Conservation (phyloP, 2,888 invertebrate genomes). For the Dynastes maya region DNA sequence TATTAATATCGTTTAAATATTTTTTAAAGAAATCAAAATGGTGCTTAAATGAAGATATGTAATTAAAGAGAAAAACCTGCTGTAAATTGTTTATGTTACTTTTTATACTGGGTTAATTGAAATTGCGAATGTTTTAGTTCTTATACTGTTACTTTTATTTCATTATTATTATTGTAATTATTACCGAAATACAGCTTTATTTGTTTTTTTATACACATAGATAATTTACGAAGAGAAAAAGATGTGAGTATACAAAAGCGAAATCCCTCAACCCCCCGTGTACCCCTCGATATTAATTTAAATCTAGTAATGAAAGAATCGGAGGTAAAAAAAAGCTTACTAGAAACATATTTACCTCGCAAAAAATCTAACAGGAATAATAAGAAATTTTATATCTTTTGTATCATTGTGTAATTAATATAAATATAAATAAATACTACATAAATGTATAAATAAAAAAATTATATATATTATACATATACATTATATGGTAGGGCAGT, state of each 20-base stretch:
- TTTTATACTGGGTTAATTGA: slow-evolving; percentile 20
- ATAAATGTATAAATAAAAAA: slow-evolving; percentile 42
- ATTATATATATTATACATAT: neutral
- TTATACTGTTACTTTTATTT: slow-evolving; percentile 33
- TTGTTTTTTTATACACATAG: slow-evolving; percentile 4
- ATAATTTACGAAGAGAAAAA: neutral
- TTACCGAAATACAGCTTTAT: slow-evolving; percentile 35
- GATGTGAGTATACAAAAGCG: neutral
- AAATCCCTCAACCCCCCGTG: neutral
- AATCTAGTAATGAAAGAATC: neutral
- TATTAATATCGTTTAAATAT: slow-evolving; percentile 25
- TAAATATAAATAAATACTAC: slow-evolving; percentile 25
- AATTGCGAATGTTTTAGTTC: slow-evolving; percentile 11
- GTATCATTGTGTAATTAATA: slow-evolving; percentile 31
- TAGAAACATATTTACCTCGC: slow-evolving; percentile 11
- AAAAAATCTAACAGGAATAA: neutral
- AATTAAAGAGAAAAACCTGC: neutral
- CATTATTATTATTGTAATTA: slow-evolving; percentile 20
- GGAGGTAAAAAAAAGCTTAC: neutral
- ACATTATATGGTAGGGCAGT: slow-evolving; percentile 37
- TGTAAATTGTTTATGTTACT: neutral
- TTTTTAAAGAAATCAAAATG: slow-evolving; percentile 28
- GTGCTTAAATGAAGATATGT: slow-evolving; percentile 23
- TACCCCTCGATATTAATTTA: slow-evolving; percentile 1
- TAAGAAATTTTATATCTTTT: slow-evolving; percentile 46